Evolutionary conservation across 2,113 vertebrate species (phyloP).

Genomic region (Lates calcarifer): DNA sequence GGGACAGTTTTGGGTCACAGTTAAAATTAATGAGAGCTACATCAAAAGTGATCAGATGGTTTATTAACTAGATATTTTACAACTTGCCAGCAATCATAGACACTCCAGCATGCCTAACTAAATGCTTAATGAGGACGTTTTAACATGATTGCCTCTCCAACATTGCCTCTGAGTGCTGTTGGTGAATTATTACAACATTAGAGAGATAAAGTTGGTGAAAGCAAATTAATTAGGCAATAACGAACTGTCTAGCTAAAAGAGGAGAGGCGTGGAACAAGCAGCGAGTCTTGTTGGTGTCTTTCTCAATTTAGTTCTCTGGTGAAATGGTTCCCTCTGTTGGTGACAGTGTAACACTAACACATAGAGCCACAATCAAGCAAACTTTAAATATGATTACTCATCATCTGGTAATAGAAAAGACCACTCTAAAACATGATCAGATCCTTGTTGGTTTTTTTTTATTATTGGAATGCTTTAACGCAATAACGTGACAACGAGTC

Average conservation of each 20-base stretch:
- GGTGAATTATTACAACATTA: constrained; percentile 34
- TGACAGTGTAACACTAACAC: neutral
- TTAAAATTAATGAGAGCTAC: constrained; percentile 42
- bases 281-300: neutral
- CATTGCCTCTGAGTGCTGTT: neutral
- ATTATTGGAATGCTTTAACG: constrained; percentile 79
- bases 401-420: constrained; percentile 6
- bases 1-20: constrained; percentile 28
- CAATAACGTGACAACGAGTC: constrained; percentile 66
- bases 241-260: neutral
- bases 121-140: constrained; percentile 43
- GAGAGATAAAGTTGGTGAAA: constrained; percentile 20
- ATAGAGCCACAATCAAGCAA: neutral
- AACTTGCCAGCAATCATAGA: neutral
- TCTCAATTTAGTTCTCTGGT: constrained; percentile 20
- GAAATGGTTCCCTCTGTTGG: constrained; percentile 58
- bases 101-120: neutral
- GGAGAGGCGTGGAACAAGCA: constrained; percentile 6
- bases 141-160: constrained; percentile 2
- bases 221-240: constrained; percentile 38
- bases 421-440: neutral
- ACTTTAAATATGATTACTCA: neutral
- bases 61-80: constrained; percentile 48
- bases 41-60: constrained; percentile 32
- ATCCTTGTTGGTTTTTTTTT: constrained; percentile 46